Conservation (phyloP, 2,888 invertebrate genomes). For the Pristionchus japonicus region DNA sequence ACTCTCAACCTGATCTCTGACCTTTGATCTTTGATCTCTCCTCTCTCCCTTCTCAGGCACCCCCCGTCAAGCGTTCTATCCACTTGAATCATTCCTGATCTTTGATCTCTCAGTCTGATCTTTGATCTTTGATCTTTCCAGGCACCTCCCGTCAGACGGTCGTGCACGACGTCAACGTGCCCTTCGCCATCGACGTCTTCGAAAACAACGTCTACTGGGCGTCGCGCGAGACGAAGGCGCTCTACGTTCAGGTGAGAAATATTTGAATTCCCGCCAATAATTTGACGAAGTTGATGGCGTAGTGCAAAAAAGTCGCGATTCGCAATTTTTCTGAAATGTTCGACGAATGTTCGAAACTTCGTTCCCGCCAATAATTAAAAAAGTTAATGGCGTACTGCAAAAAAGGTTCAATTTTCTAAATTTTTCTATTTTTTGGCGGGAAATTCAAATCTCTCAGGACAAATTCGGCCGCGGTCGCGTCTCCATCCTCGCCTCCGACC, state of each 20-base stretch:
- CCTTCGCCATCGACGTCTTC: conserved; percentile 86
- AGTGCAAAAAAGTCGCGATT: neutral
- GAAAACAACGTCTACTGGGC: conserved; percentile 94
- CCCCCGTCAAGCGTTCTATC: too few relatives aligned
- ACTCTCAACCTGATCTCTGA: too few relatives aligned
- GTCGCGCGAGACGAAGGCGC: conserved; percentile 89
- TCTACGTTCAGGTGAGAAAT: conserved; percentile 82
- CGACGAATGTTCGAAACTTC: neutral
- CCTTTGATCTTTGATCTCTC: neutral
- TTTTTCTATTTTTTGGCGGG: too few relatives aligned
- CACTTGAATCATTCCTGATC: conserved; percentile 79
- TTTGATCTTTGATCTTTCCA: conserved; percentile 41
- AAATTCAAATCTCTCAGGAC: conserved; percentile 80
- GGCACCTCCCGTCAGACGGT: conserved; percentile 64
- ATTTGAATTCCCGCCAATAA: neutral
- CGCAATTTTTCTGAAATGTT: neutral
- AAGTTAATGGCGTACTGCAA: too few relatives aligned
- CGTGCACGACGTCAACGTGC: conserved; percentile 63
- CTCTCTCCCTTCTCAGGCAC: neutral
- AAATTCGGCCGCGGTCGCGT: conserved; percentile 96
- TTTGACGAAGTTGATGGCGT: neutral
- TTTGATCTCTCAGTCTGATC: neutral
- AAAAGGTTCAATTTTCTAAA: too few relatives aligned
- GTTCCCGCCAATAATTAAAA: too few relatives aligned
- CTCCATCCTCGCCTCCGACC: conserved; percentile 85